Base-by-base conservation (phyloP, 2,888 invertebrate genomes). In the Perizoma affinitatum region DNA sequence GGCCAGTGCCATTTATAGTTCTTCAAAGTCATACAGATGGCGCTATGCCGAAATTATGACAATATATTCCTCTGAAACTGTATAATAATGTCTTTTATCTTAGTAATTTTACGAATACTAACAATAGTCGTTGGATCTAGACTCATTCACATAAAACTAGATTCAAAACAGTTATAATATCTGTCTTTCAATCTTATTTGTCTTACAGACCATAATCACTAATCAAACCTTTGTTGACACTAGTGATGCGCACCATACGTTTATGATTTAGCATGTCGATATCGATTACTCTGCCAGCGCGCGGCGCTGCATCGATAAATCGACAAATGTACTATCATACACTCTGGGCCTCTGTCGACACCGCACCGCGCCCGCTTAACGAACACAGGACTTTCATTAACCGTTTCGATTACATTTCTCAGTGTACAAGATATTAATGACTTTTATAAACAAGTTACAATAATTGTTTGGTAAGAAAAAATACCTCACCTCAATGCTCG, bases 341-440 rank as follows among this genome's bases (percentile, higher is more conserved):
- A 54, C 45, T 36, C 70, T 62, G 54, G 47, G 58, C 58, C 48
- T 62, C 69, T 76, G 79, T 79, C 79, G 76, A 74, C 78, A 70
- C 72, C 61, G 72, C 69, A 69, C 22, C 71, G 71, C 73, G 74
- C 70, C 61, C 65, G 75, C 74, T 83, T 86, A 86, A 86, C 84
- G 86, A 88, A 86, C 81, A 70, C 58, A 56, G 73, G 74, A 76
- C 79, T 82, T 84, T 83, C 80, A 84, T 86, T 84, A 81, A 79
- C 74, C 69, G 78, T 62, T 61, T 85, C 82, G 84, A 87, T 87
- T 87, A 82, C 80, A 74, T 76, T 80, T 79, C 68, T 71, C 74
- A 68, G 72, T 78, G 76, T 76, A 76, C 75, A 71, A 73, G 69
- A 77, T 84, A 85, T 87, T 83, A 85, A 88, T 85, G 81, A 84